Conservation (phyloP, 2,797 vertebrate species). For the Neosalanx taihuensis region DNA sequence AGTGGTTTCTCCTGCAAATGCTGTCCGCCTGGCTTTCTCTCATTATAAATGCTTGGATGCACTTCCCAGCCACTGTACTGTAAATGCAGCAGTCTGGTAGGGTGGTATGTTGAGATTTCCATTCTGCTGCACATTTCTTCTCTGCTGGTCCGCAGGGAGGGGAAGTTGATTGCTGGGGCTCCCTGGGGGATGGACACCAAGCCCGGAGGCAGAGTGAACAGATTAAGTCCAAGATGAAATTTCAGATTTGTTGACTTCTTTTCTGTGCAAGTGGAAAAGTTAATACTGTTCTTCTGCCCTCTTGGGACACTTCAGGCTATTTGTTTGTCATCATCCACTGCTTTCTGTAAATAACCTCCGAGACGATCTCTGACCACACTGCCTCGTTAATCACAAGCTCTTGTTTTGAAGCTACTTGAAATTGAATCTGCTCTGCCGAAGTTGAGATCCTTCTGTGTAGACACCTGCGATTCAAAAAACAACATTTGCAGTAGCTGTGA, state of each 20-base stretch:
- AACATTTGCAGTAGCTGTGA: too few species aligned
- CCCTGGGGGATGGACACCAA: constrained; percentile 67
- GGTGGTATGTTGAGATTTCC: constrained; percentile 70
- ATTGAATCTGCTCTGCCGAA: not conserved
- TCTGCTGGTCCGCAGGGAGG: constrained; percentile 57
- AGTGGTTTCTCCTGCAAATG: constrained; percentile 33
- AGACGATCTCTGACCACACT: constrained; percentile 26
- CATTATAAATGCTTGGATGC: constrained; percentile 73
- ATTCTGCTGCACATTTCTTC: constrained; percentile 70
- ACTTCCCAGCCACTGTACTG: constrained; percentile 69
- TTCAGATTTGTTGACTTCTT: constrained; percentile 58
- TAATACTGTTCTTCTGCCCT: constrained; percentile 42
- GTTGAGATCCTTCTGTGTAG: not conserved
- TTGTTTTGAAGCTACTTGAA: not conserved
- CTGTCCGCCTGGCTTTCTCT: constrained; percentile 44
- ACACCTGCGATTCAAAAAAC: constrained; percentile 1
- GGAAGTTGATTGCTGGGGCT: constrained; percentile 54
- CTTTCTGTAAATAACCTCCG: constrained; percentile 33
- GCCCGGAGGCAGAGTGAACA: constrained; percentile 62
- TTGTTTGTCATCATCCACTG: constrained; percentile 35
- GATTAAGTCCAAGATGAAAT: constrained; percentile 70
- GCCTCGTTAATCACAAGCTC: constrained; percentile 14
- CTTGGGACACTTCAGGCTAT: constrained; percentile 29
- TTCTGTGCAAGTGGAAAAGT: constrained; percentile 39
- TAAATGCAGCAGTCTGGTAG: constrained; percentile 70